Percentiles rank a stretch among this genome's conserved stretches.
phyloP scores from a whole-genome alignment of 2,888 invertebrate genomes.

The Crocallis elinguaria region DNA sequence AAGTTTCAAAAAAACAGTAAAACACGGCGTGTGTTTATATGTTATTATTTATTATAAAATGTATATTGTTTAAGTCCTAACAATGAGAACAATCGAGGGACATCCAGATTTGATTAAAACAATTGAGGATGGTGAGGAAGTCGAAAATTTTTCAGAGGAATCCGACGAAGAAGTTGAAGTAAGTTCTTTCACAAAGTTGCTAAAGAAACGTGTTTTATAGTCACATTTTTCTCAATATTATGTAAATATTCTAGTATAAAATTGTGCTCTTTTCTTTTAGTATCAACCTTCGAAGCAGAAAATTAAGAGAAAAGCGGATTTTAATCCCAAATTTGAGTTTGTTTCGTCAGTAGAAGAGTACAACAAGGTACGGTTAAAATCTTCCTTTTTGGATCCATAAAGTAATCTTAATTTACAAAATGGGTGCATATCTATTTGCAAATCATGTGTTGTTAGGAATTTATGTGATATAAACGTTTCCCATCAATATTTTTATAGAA shows the following conservation, averaged over 20 bases:
- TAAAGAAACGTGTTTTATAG: constrained; percentile 7
- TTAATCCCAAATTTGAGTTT: constrained; percentile 93
- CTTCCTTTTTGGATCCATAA: background rate
- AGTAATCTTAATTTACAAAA: no score
- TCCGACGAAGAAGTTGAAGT: constrained; percentile 93
- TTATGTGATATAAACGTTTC: no score
- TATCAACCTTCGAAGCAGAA: constrained; percentile 93
- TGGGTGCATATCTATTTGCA: no score
- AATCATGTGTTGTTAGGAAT: no score
- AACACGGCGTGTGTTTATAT: constrained; percentile 15
- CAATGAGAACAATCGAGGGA: constrained; percentile 58
- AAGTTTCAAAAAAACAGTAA: constrained; percentile 48
- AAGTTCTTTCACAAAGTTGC: constrained; percentile 3
- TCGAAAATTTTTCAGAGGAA: constrained; percentile 91
- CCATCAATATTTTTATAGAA: constrained; percentile 75
- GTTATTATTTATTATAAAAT: background rate
- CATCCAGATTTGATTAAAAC: constrained; percentile 90
- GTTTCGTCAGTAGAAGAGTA: constrained; percentile 91
- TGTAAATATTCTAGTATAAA: background rate
- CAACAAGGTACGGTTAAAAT: constrained; percentile 80
- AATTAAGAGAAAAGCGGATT: constrained; percentile 88
- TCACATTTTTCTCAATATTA: background rate
- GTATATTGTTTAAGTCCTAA: constrained; percentile 22
- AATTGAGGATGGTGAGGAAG: constrained; percentile 92
- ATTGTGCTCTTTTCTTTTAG: constrained; percentile 74